Percentiles rank a stretch among this genome's conserved stretches.
Evolutionary conservation across 1,140 invertebrate genomes (phyloP).

Genomic region (Orchesella cincta): DNA sequence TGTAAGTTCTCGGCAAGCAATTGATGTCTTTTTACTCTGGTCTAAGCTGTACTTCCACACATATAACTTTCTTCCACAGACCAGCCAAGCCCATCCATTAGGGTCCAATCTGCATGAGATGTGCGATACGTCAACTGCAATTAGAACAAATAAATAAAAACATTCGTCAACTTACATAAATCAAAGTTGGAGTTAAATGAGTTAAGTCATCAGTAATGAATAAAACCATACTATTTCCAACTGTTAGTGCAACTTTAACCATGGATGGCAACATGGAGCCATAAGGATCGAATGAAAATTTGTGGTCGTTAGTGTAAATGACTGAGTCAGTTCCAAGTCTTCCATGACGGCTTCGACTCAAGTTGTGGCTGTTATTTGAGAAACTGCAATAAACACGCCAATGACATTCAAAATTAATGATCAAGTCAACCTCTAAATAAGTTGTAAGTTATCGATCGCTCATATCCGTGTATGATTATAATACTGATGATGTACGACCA

Average conservation of each 20-base stretch:
- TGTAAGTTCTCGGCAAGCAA: constrained; percentile 73
- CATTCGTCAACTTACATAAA: too few relatives aligned
- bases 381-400: neutral
- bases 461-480: too few relatives aligned
- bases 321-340: neutral
- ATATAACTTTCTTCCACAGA: constrained; percentile 78
- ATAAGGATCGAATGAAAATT: constrained; percentile 1
- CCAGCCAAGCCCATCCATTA: constrained; percentile 81
- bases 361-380: neutral
- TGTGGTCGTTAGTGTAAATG: neutral
- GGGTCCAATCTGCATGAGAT: constrained; percentile 59
- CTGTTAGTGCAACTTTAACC: neutral
- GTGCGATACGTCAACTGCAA: constrained; percentile 27
- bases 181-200: neutral
- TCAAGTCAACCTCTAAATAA: too few relatives aligned
- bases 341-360: constrained; percentile 10
- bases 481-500: too few relatives aligned
- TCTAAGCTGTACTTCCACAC: constrained; percentile 77
- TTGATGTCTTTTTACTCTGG: constrained; percentile 45
- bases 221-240: constrained; percentile 3
- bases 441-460: too few relatives aligned
- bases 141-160: neutral
- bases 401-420: too few relatives aligned
- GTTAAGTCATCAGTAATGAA: neutral
- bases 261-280: neutral